Evolutionary conservation across 2,888 invertebrate genomes (phyloP), one percentile per base, ranked within the genome.

Genomic region (Hypselothyrea guttata): DNA sequence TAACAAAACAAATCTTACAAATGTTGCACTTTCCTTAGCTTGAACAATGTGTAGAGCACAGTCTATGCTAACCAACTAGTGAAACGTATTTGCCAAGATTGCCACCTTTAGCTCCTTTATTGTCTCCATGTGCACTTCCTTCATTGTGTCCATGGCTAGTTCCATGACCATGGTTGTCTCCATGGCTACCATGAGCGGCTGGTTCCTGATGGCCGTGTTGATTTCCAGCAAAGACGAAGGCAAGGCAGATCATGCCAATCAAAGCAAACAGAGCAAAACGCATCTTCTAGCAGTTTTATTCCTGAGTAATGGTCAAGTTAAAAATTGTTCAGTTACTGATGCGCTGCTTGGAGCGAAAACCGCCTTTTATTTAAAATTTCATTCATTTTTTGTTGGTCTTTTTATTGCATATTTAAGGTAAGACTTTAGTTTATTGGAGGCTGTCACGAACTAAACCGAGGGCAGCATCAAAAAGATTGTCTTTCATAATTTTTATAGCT

Each of bases 211-310:
- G n/a, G 0, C 16, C 28, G 0, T 12, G 9, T 1, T 30, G 16
- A 7, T 13, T 46, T 11, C 30, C 35, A 18, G 22, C 75, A 15
- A 18, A 8, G 40, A 49, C 44, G n/a, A 13, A 56, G 47, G 62
- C 69, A 40, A 74, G 15, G 41, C 56, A 65, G 13, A 75, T 15
- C 2, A 70, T 13, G 30, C 58, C 53, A 1, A 73, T 28, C 9
- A 76, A 1, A 1, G 65, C 42, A 5, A 65, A 11, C 9, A 74
- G 40, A 38, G 52, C 45, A 1, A 76, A 38, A 60, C 76, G 74
- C 74, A 74, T 74, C 41, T 53, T 69, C 13, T 9, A 38, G 34
- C 27, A 22, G 13, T 33, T 51, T 35, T 4, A 7, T 45, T 18
- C 46, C 15, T 11, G 7, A n/a, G 8, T 13, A 33, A 22, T 44